phyloP scores from a whole-genome alignment of 1,140 invertebrate species.

The Aphelenchoides avenae region DNA sequence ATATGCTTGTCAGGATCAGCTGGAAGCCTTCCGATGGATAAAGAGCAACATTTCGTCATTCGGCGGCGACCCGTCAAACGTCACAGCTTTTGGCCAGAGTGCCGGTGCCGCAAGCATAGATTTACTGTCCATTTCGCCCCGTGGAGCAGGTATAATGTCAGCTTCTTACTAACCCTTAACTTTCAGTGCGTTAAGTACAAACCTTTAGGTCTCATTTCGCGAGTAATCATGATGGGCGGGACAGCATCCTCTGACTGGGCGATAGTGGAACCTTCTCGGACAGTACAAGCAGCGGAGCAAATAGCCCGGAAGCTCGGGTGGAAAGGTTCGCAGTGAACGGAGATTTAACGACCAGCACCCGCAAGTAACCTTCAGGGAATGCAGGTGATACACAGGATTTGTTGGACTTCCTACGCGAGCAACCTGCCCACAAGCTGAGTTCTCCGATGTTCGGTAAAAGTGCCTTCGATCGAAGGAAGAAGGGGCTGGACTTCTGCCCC shows the following conservation, averaged over 20 bases:
- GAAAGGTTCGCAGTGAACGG: constrained; percentile 17
- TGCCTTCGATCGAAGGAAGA: constrained; percentile 38
- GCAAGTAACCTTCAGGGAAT: too few relatives aligned
- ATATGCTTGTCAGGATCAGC: constrained; percentile 72
- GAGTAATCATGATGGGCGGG: constrained; percentile 42
- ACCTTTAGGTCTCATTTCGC: constrained; percentile 27
- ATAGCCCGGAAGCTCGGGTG: constrained; percentile 31
- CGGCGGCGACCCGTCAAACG: constrained; percentile 62
- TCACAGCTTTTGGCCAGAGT: constrained; percentile 68
- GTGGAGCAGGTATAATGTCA: constrained; percentile 14
- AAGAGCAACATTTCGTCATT: constrained; percentile 22
- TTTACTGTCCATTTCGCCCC: constrained; percentile 39
- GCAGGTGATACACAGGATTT: constrained; percentile 17
- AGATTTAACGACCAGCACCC: too few relatives aligned
- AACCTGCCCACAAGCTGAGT: constrained; percentile 21
- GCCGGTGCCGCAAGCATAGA: constrained; percentile 65
- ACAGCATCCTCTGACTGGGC: constrained; percentile 39
- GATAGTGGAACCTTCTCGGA: constrained; percentile 12
- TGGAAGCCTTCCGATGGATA: constrained; percentile 81
- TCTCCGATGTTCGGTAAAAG: constrained; percentile 33
- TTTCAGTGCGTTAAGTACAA: background rate
- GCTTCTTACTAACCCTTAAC: background rate
- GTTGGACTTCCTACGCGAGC: constrained; percentile 26
- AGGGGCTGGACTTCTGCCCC: constrained; percentile 46
- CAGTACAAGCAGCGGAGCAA: constrained; percentile 25